These are phyloP conservation scores for Crocuta crocuta DNA, from an alignment of 2,113 vertebrate genomes.

Conservation along the genomic window DNA sequence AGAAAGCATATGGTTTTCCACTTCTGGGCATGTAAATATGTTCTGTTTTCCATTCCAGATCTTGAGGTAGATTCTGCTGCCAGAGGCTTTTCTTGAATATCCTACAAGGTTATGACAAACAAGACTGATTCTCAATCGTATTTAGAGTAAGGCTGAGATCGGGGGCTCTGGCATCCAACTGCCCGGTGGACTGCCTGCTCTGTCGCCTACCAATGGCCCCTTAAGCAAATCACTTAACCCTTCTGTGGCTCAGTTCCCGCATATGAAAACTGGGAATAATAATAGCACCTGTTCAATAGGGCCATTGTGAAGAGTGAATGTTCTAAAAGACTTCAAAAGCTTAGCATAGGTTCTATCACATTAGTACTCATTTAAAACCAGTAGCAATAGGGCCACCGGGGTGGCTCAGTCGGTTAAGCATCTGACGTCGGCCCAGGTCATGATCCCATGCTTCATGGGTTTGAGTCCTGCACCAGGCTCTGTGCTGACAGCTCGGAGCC, in stretches of 20 bases:
- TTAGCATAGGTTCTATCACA: neutral
- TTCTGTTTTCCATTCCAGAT: neutral
- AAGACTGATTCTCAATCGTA: neutral
- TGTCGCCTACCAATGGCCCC: neutral
- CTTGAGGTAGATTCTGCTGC: neutral
- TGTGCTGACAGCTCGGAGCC: no score
- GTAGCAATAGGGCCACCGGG: neutral
- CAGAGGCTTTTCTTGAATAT: neutral
- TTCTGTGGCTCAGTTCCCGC: neutral
- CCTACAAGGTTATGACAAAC: neutral
- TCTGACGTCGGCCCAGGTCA: no score
- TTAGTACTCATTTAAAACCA: neutral
- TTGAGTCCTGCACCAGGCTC: no score
- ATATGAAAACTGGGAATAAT: neutral
- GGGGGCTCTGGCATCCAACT: neutral
- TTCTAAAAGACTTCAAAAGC: neutral
- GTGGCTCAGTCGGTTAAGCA: no score
- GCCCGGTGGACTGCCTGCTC: neutral
- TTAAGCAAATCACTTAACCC: neutral
- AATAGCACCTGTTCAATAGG: neutral
- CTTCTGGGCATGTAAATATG: neutral
- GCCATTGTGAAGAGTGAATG: neutral
- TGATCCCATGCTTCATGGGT: no score
- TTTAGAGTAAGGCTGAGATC: neutral
- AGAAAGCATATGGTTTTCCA: neutral